Evolutionary conservation across 1,140 invertebrate genomes (phyloP), one percentile per base, ranked within the genome.

Genomic region (Agrilus planipennis): DNA sequence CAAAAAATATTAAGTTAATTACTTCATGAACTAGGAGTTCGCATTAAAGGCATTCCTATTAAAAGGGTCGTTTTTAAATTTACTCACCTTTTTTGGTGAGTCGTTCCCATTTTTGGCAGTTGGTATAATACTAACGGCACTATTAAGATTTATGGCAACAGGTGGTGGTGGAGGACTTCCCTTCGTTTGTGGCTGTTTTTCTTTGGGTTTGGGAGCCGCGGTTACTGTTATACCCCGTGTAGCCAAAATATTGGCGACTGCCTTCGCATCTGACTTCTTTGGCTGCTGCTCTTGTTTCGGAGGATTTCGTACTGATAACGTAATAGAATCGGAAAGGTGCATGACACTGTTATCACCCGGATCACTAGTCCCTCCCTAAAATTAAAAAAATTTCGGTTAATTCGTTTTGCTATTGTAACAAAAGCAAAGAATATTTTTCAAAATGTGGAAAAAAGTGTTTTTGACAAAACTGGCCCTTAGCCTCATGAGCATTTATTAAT

Each of bases 181-280:
- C 15, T 48, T 39, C 53, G 49, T 62, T 60, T 5, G 57, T 57
- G 31, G 16, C 32, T 14, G 42, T 27, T 44, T 23, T 18, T 45
- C 42, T 30, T 61, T 62, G 4, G 46, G 43, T 30, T 59, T 70
- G 50, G 18, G 66, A 50, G 62, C 21, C 50, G 70, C 59, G 38
- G 80, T 84, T 0, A 84, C 76, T 18, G 79, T 83, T 39, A 84
- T 84, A 14, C 81, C 81, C 45, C 81, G 61, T 10, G 79, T 78
- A 7, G 79, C 80, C 28, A 85, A 58, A 22, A 83, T 74, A 60
- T 77, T 81, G 1, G 81, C 79, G 46, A 84, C 81, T 1, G 74
- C 75, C 40, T 75, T 79, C 4, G 79, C 76, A 50, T 81, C 77
- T 21, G 72, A 72, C 45, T 76, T 75, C 23, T 75, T 74, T 3